A percentile compares a stretch with the other conserved stretches of the same genome.
Conservation (phyloP, 2,888 invertebrate species). For the Colostygia pectinataria region DNA sequence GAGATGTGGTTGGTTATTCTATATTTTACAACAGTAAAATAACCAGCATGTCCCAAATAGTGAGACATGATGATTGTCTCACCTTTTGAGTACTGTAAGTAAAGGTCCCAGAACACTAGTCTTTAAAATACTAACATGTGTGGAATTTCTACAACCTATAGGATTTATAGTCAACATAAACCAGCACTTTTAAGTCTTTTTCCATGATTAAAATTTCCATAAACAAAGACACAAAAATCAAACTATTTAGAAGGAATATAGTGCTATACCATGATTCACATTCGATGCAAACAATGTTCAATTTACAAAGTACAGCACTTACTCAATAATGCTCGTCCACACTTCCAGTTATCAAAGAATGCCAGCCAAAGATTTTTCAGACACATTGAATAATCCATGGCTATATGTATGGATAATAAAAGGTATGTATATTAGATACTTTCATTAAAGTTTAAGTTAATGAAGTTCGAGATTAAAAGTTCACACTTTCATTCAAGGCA, state of each 20-base stretch:
- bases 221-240: slow-evolving; percentile 1
- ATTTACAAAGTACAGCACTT: slow-evolving; percentile 10
- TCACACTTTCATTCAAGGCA: no score
- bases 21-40: no score
- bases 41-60: no score
- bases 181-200: background rate
- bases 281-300: background rate
- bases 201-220: background rate
- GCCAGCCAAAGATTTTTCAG: slow-evolving; percentile 69
- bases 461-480: no score
- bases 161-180: no score
- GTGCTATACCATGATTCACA: slow-evolving; percentile 1
- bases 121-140: no score
- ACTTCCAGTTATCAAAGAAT: slow-evolving; percentile 46
- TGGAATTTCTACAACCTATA: no score
- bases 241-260: slow-evolving; percentile 1
- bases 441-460: no score
- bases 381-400: slow-evolving; percentile 68
- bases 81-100: no score
- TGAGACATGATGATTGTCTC: no score
- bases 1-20: no score
- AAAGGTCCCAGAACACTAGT: no score
- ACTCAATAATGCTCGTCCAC: slow-evolving; percentile 47
- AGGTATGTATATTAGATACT: background rate
- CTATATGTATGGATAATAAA: slow-evolving; percentile 34